phyloP scores from a whole-genome alignment of 2,113 vertebrate species.

The Callocephalon fimbriatum region DNA sequence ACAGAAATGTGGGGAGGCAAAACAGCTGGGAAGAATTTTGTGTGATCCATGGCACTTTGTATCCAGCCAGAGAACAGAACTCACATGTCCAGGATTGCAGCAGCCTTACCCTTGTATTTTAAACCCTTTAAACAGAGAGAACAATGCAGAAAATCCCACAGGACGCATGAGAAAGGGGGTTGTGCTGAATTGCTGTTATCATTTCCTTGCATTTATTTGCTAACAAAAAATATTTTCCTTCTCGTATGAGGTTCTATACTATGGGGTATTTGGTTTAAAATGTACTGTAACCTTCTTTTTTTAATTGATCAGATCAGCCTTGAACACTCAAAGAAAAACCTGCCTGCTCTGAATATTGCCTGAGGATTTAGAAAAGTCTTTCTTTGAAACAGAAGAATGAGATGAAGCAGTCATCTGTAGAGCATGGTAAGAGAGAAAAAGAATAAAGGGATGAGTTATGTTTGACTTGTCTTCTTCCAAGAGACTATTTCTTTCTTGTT shows the following conservation, averaged over 20 bases:
- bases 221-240: slow-evolving; percentile 56
- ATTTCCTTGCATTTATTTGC: slow-evolving; percentile 35
- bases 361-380: slow-evolving; percentile 64
- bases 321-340: slow-evolving; percentile 60
- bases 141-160: slow-evolving; percentile 2
- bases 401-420: slow-evolving; percentile 62
- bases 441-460: slow-evolving; percentile 29
- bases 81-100: background rate
- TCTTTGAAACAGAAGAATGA: slow-evolving; percentile 57
- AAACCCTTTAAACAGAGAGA: slow-evolving; percentile 37
- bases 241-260: slow-evolving; percentile 37
- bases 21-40: slow-evolving; percentile 18
- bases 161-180: slow-evolving; percentile 12
- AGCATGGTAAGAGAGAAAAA: slow-evolving; percentile 48
- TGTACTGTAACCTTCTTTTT: slow-evolving; percentile 28
- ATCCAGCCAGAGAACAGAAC: slow-evolving; percentile 6
- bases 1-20: background rate
- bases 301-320: slow-evolving; percentile 61
- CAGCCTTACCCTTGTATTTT: slow-evolving; percentile 18
- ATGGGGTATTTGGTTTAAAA: slow-evolving; percentile 45
- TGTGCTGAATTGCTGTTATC: slow-evolving; percentile 30
- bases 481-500: fast-evolving
- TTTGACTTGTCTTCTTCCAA: slow-evolving; percentile 59
- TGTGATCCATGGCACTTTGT: background rate
- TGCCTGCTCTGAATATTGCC: slow-evolving; percentile 60